A percentile compares a stretch with the other conserved stretches of the same genome.
Evolutionary conservation across 2,888 invertebrate species (phyloP).

Genomic region (Mellilla xanthometata): DNA sequence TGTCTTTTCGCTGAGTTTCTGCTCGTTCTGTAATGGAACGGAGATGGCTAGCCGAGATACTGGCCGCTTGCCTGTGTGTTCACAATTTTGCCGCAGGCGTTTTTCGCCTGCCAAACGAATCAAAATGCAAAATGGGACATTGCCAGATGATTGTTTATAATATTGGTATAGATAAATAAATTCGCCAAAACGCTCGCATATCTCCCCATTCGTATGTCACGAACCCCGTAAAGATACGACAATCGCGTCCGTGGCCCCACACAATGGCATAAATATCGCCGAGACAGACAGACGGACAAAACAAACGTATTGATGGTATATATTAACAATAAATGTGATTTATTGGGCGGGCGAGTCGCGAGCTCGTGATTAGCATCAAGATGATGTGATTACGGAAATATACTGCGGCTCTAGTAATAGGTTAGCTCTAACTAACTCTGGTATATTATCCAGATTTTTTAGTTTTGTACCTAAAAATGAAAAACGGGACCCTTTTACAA

Average conservation of each 20-base stretch:
- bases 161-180: no score
- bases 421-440: background rate
- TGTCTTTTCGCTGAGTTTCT: no score
- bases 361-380: constrained; percentile 36
- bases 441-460: no score
- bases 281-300: constrained; percentile 43
- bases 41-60: no score
- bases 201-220: background rate
- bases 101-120: no score
- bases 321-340: constrained; percentile 60
- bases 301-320: constrained; percentile 55
- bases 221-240: constrained; percentile 11
- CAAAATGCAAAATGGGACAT: no score
- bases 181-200: background rate
- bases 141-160: no score
- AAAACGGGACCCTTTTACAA: no score
- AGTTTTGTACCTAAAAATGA: no score
- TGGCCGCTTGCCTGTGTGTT: no score
- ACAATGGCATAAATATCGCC: constrained; percentile 41
- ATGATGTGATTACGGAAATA: constrained; percentile 24
- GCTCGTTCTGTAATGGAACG: no score
- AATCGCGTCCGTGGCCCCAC: constrained; percentile 23
- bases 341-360: constrained; percentile 38
- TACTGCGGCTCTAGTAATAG: constrained; percentile 8
- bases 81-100: no score